Evolutionary conservation across 2,113 vertebrate species (phyloP), one percentile per base, ranked within the genome.

Genomic region (Syrrhaptes paradoxus): DNA sequence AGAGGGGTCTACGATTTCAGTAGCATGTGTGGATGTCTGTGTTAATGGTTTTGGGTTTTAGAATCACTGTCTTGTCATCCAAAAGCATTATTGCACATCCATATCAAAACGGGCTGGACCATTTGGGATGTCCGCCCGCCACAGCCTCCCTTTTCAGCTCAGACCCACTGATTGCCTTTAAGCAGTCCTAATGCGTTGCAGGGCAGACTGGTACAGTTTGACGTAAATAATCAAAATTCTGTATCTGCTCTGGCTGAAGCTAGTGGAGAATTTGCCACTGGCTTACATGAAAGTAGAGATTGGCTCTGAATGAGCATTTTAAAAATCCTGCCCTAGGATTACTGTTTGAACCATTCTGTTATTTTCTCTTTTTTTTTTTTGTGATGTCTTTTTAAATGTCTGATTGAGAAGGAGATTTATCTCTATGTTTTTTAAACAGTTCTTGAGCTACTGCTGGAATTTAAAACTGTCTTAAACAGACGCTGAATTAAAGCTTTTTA

Each of bases 401-500:
- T 84, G 21, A 21, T 61, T 83, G 16, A 62, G 31, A 85, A 28
- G 14, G 28, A 85, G 17, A 52, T 78, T 72, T 28, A 41, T 61
- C 48, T 89, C 28, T 7, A 0, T 18, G 36, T 75, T 61, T 54
- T 59, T 34, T 2, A 45, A 78, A 17, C 8, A 43, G 9, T 49
- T 62, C 26, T 77, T 90, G n/a, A 81, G 8, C n/a, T 88, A 19
- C 16, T 61, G 25, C 21, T 94, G 80, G 59, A 91, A 93, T 74
- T 74, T 71, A 26, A 65, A 38, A 87, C 77, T 43, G 70, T 87
- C 24, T 55, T 92, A 66, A 90, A 94, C 11, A 19, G 68, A 22
- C 4, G 18, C 34, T 83, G 77, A 45, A 77, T 93, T 67, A 91
- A 78, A 66, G 78, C 31, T 87, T 96, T 89, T 89, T 76, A 95